phyloP scores from a whole-genome alignment of 2,888 invertebrate genomes.

The Notodonta dromedarius region DNA sequence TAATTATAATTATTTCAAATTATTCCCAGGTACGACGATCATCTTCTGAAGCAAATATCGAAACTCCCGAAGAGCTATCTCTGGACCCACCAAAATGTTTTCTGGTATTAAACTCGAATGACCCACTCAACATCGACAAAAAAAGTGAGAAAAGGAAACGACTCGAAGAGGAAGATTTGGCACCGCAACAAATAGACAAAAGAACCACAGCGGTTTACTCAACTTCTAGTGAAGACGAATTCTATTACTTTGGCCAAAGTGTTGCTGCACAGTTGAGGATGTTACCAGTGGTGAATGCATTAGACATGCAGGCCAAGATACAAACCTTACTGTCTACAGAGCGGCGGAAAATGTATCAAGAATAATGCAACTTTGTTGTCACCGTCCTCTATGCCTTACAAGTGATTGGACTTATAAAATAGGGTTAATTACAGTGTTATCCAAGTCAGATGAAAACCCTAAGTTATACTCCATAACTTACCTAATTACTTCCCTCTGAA shows the following conservation, averaged over 20 bases:
- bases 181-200: neutral
- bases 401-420: neutral
- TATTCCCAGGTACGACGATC: neutral
- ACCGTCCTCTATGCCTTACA: neutral
- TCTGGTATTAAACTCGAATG: neutral
- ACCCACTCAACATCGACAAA: neutral
- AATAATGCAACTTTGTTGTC: neutral
- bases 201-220: neutral
- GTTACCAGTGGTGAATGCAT: conserved; percentile 21
- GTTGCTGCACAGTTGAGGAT: conserved; percentile 22
- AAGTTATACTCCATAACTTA: no score
- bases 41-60: neutral
- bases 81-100: neutral
- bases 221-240: conserved; percentile 2
- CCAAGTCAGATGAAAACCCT: no score
- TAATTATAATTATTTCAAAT: no score
- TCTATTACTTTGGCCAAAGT: conserved; percentile 14
- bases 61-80: neutral
- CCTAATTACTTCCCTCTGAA: no score
- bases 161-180: neutral
- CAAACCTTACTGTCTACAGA: conserved; percentile 20
- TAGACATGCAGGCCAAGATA: conserved; percentile 21
- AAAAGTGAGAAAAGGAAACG: neutral
- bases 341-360: neutral
- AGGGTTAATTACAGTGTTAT: neutral